Base-by-base conservation (phyloP, 2,797 vertebrate genomes). In the Lagocephalus sceleratus region DNA sequence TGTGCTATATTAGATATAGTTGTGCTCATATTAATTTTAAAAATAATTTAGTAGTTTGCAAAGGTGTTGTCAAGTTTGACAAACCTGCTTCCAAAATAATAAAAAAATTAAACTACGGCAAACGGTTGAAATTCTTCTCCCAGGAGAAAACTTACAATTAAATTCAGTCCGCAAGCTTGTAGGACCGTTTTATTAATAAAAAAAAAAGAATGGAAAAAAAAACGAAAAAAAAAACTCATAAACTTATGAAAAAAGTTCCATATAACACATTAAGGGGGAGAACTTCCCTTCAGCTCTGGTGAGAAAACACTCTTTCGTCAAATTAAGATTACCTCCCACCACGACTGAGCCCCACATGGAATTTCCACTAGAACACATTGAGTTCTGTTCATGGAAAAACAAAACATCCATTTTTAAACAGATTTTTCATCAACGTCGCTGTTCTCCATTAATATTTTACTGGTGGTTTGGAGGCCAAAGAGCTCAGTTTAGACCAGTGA, bases 321-420 rank as follows among this genome's bases (percentile, higher is more conserved):
- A 77, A 81, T 86, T 77, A 81, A 64, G 15, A 17, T 19, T 60
- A 78, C 87, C 89, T 89, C 87, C 89, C 87, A 87, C 74, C 71
- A 73, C 42, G 76, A 63, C 73, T 55, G 60, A 58, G 54, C 51
- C 73, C 55, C 70, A 66, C 71, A 70, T 62, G 66, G 48, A 79
- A 64, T 57, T 47, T 59, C 23, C 32, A 20, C 46, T 6, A 51
- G 66, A 71, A 78, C 71, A 81, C 65, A 85, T 81, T 83, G 73
- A 72, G 54, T 68, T 29, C 42, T 79, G 49, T 75, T 67, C 58
- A 63, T 73, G 72, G 75, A 65, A 78, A 85, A 83, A 80, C 77
- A 81, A 74, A 81, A 75, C 81, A 83, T 87, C 80, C 67, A 80
- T 88, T 76, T 86, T 82, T 78, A 78, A 82, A 78, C 56, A 79